Conservation (phyloP, 92 coral and sea anemone genomes). For the Epizoanthus fatuus region DNA sequence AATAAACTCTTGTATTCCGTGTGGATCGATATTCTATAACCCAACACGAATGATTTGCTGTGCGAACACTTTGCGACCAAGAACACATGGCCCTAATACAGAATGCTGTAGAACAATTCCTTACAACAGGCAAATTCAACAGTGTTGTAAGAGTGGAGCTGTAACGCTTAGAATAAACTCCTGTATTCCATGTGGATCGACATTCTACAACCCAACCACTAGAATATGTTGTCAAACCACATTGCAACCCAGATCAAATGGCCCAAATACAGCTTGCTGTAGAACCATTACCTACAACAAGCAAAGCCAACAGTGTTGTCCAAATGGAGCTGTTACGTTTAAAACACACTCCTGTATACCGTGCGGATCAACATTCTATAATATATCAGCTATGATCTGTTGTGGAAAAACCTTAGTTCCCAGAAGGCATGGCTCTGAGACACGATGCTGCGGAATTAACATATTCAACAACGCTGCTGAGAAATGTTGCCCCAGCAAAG, state of each 20-base stretch:
- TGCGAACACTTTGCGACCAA: not conserved
- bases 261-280: not conserved
- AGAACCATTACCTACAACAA: not conserved
- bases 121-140: not conserved
- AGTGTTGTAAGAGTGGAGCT: not conserved
- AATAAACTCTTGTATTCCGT: not conserved
- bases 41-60: not conserved
- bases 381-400: slow-evolving; percentile 8
- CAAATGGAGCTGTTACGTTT: too few species aligned
- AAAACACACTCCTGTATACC: not conserved
- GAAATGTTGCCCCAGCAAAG: slow-evolving; percentile 26
- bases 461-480: slow-evolving; percentile 18
- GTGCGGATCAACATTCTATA: slow-evolving; percentile 8
- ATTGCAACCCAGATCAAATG: not conserved
- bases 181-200: not conserved
- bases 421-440: slow-evolving; percentile 18
- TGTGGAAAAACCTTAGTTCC: not conserved
- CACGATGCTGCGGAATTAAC: not conserved
- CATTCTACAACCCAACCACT: not conserved
- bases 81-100: not conserved
- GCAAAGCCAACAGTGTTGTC: too few species aligned
- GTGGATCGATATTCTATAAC: not conserved
- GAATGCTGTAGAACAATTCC: not conserved
- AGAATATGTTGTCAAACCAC: not conserved
- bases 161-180: not conserved